Conservation (phyloP, 2,113 vertebrate species). For the Hyperopisus bebe region DNA sequence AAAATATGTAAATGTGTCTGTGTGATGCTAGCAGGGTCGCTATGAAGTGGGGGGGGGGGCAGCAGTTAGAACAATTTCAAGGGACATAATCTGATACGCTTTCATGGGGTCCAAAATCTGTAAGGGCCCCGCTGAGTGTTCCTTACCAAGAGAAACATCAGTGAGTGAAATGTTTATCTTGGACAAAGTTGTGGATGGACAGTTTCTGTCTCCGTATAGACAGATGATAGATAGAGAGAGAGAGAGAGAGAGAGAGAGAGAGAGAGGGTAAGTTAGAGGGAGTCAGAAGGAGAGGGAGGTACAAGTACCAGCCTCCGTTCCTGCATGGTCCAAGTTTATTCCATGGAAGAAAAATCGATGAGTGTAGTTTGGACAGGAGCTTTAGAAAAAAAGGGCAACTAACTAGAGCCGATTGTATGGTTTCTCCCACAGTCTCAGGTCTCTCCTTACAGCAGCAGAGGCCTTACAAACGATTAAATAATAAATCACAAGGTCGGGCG, state of each 20-base stretch:
- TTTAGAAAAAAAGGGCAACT: slow-evolving; percentile 72
- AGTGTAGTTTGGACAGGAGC: slow-evolving; percentile 71
- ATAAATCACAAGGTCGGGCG: slow-evolving; percentile 86
- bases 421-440: slow-evolving; percentile 76
- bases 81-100: too few relatives aligned
- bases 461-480: slow-evolving; percentile 86
- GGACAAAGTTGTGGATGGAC: slow-evolving; percentile 62
- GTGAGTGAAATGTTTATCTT: slow-evolving; percentile 33
- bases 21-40: too few relatives aligned
- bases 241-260: slow-evolving; percentile 45
- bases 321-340: slow-evolving; percentile 44
- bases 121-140: background rate
- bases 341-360: slow-evolving; percentile 60
- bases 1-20: background rate
- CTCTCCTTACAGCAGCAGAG: slow-evolving; percentile 75
- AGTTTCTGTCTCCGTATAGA: background rate
- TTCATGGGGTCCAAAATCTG: too few relatives aligned
- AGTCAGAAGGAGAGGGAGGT: slow-evolving; percentile 16
- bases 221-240: background rate
- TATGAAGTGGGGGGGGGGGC: too few relatives aligned
- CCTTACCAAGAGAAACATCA: background rate
- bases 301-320: slow-evolving; percentile 70
- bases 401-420: slow-evolving; percentile 81
- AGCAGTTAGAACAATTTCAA: background rate
- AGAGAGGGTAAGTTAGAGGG: background rate